Evolutionary conservation across 2,888 invertebrate genomes (phyloP).

Genomic region (Serrognathus titanus): DNA sequence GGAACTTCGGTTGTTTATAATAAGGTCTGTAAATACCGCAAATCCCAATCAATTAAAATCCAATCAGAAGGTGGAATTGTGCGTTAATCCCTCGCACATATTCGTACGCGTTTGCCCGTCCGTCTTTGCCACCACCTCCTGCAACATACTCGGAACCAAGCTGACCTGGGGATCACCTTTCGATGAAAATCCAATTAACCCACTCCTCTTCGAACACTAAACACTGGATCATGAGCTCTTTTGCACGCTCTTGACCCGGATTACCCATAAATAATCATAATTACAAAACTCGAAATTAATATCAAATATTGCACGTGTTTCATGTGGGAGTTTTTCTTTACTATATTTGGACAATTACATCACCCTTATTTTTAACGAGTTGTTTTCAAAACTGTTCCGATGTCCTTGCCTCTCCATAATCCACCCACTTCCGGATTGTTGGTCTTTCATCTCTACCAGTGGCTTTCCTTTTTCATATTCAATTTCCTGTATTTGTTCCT

Average conservation of each 20-base stretch:
- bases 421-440: too few species aligned
- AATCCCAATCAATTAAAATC: constrained; percentile 39
- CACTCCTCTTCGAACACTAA: constrained; percentile 8
- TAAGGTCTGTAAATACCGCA: constrained; percentile 19
- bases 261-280: constrained; percentile 11
- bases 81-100: constrained; percentile 9
- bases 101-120: background rate
- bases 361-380: too few species aligned
- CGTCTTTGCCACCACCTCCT: background rate
- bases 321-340: too few species aligned
- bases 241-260: background rate
- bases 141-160: background rate
- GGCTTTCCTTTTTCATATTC: too few species aligned
- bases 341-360: too few species aligned
- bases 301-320: background rate
- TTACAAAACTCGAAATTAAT: constrained; percentile 11
- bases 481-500: too few species aligned
- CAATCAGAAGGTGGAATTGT: constrained; percentile 37
- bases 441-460: too few species aligned
- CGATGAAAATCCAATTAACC: constrained; percentile 19
- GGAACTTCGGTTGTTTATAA: constrained; percentile 13
- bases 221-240: background rate
- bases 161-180: constrained; percentile 18
- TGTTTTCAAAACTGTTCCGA: too few species aligned
- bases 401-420: too few species aligned